Evolutionary conservation across 2,113 vertebrate genomes (phyloP), one percentile per base, ranked within the genome.

Genomic region (Xyliphius kryptos): DNA sequence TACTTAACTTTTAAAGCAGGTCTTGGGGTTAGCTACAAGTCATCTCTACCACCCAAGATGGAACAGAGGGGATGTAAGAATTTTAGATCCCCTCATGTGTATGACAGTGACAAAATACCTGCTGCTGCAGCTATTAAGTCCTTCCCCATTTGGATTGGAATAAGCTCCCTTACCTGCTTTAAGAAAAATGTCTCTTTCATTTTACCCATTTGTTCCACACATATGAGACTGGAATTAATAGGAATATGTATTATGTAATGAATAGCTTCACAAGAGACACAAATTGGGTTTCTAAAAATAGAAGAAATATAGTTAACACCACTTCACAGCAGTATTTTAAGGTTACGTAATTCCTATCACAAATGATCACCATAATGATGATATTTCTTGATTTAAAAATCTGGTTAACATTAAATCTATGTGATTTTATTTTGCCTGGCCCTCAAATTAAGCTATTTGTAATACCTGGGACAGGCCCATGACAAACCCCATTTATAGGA

Each of bases 1-100:
- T 77, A 86, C 73, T 69, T 74, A 86, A 80, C 78, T 86, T 91
- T 87, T 89, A 79, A 91, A 92, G 88, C 88, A 90, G 87, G 89
- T 89, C 85, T 68, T 76, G 53, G 77, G 88, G 89, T 90, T 88
- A 89, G 78, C 83, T 83, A 88, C 91, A 88, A 88, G 82, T 86
- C 88, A 90, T 90, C 90, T 90, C 69, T 79, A 87, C 80, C 80
- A 77, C 78, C 85, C 81, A 81, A 86, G 70, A 69, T 82, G 80
- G 78, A 77, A 74, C 40, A 36, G 68, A 69, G 78, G 79, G n/a
- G 76, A 80, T 74, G 63, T 79, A 66, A 79, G 80, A 81, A 81
- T 89, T 90, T 94, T 90, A 93, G 90, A 88, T 77, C 80, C 82
- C 81, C 77, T 68, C 76, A 76, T 78, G 66, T 72, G 79, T 85